Evolutionary conservation across 2,888 invertebrate species (phyloP), one percentile per base, ranked within the genome.

Genomic region (Polietes domitor): DNA sequence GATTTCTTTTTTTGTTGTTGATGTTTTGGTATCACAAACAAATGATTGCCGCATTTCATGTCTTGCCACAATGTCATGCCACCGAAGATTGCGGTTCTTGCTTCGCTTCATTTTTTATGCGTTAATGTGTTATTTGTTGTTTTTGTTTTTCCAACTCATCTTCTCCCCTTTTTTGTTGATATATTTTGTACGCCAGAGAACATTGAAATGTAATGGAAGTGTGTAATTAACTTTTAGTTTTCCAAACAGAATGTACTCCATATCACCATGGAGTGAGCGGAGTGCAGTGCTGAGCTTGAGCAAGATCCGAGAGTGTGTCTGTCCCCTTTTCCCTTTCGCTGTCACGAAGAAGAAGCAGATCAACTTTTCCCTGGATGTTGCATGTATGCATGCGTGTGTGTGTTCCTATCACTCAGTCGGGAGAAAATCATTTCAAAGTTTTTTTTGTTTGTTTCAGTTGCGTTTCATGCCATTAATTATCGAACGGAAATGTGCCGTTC

Each of bases 381-480:
- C 53, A 53, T 53, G 53, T 53, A 5, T 5, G 19, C n/a, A 5
- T 50, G 43, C n/a, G 43, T 43, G n/a, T n/a, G n/a, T n/a, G n/a
- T n/a, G 15, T 10, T 47, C 15, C 47, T n/a, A 47, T 47, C n/a
- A n/a, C n/a, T n/a, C n/a, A 43, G 3, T 6, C 2, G 3, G 9
- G 17, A 50, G 50, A 50, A 19, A n/a, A 19, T 6, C 19, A 9
- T 4, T 53, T 7, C 53, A 53, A 21, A 37, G 37, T 41, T 50
- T 50, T 74, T 73, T 61, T 15, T 15, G 10, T 10, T 61, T 61
- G 61, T 77, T 82, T 58, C 58, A 68, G 53, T 74, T 80, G 37
- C 47, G n/a, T n/a, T 77, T 61, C 68, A 82, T 72, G 80, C 76
- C 76, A 73, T 83, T 77, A 77, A 77, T 77, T 83, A 50, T 76